Percentiles rank a stretch among this genome's conserved stretches.
phyloP scores from a whole-genome alignment of 1,140 invertebrate species.

The Artemia franciscana region DNA sequence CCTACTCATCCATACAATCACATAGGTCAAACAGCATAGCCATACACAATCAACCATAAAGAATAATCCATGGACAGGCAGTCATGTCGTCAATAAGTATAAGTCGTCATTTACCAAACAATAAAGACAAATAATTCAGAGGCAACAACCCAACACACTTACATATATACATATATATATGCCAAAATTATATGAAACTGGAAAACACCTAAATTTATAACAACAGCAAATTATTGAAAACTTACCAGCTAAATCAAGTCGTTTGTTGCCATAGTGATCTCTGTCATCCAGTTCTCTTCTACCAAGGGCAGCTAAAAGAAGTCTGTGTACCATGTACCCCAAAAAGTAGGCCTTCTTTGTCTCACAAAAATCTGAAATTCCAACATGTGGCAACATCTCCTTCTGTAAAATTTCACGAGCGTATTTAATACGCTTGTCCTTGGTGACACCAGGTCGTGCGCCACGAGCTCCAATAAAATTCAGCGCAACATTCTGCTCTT shows the following conservation, averaged over 20 bases:
- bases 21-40: too few relatives aligned
- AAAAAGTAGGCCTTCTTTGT: slow-evolving; percentile 97
- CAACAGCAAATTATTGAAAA: too few relatives aligned
- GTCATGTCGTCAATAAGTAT: too few relatives aligned
- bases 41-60: too few relatives aligned
- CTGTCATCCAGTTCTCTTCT: slow-evolving; percentile 87
- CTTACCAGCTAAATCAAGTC: slow-evolving; percentile 81
- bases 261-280: slow-evolving; percentile 98
- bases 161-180: too few relatives aligned
- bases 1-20: too few relatives aligned
- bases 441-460: slow-evolving; percentile 86
- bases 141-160: too few relatives aligned
- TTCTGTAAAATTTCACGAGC: slow-evolving; percentile 96
- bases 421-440: slow-evolving; percentile 96
- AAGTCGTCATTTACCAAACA: too few relatives aligned
- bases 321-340: slow-evolving; percentile 90
- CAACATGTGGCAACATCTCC: slow-evolving; percentile 97
- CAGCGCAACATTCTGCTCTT: slow-evolving; percentile 92
- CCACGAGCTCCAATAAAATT: slow-evolving; percentile 95
- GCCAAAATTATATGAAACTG: too few relatives aligned
- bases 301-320: slow-evolving; percentile 79
- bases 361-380: slow-evolving; percentile 95
- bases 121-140: too few relatives aligned
- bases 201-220: too few relatives aligned
- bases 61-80: too few relatives aligned